A percentile compares a stretch with the other conserved stretches of the same genome.
Conservation (phyloP, 53 echinoderm and acorn worm genomes). For the Henricia sp. region DNA sequence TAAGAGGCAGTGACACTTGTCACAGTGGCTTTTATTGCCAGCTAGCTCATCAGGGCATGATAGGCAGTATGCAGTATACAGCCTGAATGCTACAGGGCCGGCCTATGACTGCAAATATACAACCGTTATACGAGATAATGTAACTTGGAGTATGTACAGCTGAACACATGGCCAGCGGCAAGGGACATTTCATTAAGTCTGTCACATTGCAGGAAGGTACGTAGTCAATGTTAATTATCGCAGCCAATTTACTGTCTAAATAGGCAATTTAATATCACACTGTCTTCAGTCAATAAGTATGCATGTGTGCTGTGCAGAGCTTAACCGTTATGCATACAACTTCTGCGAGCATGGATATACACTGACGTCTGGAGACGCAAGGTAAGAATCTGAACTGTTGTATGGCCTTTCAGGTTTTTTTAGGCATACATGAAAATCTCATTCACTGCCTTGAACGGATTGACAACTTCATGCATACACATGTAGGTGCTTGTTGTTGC, state of each 20-base stretch:
- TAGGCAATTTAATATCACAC: slow-evolving; percentile 15
- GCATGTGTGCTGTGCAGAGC: background rate
- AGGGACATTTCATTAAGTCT: slow-evolving; percentile 24
- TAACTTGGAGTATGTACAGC: slow-evolving; percentile 27
- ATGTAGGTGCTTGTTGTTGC: no score
- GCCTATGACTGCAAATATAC: background rate
- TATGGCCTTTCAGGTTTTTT: no score
- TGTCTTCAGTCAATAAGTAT: no score
- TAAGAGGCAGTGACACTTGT: slow-evolving; percentile 57
- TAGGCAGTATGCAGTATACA: background rate
- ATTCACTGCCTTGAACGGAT: no score
- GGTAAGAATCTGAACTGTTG: no score
- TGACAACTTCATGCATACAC: no score
- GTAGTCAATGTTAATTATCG: slow-evolving; percentile 25
- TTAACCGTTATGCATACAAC: no score
- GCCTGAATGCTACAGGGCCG: background rate
- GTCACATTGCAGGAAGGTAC: slow-evolving; percentile 14
- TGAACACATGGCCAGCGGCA: slow-evolving; percentile 33
- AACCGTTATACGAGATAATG: slow-evolving; percentile 6
- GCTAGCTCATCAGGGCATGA: slow-evolving; percentile 42
- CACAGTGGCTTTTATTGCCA: slow-evolving; percentile 27
- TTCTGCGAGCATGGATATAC: no score
- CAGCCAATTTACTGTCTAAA: slow-evolving; percentile 30
- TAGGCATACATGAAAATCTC: no score
- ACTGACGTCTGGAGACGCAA: no score